Base-by-base conservation (phyloP, 2,113 vertebrate genomes). In the Xyliphius kryptos region DNA sequence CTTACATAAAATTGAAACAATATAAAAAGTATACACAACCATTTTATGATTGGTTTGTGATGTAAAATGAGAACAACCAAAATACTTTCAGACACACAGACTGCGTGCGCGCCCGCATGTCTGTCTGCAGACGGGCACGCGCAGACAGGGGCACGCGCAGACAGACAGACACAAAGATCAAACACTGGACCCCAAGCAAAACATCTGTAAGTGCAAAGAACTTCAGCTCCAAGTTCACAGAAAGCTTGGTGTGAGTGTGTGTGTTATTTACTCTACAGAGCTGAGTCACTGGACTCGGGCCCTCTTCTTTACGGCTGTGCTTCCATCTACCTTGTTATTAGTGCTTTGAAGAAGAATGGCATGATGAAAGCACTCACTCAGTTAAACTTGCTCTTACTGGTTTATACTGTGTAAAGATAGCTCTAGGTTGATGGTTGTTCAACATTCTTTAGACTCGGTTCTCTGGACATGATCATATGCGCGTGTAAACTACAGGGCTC, bases 281-380 rank as follows among this genome's bases (percentile, higher is more conserved):
- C 72, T 85, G 83, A 88, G 79, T 86, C 84, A 86, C 73, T 48
- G 71, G 16, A 80, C 77, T 76, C 69, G 68, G 71, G 68, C n/a
- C n/a, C 75, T 71, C 55, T 70, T 70, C 83, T 88, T 87, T 86
- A 87, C 76, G 81, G 82, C 78, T 73, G 78, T 71, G n/a, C 75
- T 80, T 77, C 74, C 79, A 76, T 83, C 80, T 84, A 86, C 86
- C 84, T 87, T 88, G 85, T 87, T 81, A 89, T 88, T 88, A 89
- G 76, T 69, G 76, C 81, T 87, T 82, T 87, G 80, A 86, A 87
- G 82, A 79, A 76, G 78, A 74, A 79, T 60, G 70, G 63, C 73
- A 76, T 79, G 87, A 86, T 87, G 83, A 87, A 87, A 87, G 86
- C 82, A 20, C 67, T 52, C 19, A 64, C 76, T 81, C 78, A 73